Evolutionary conservation across 2,113 vertebrate species (phyloP).

Genomic region (Peromyscus maniculatus): DNA sequence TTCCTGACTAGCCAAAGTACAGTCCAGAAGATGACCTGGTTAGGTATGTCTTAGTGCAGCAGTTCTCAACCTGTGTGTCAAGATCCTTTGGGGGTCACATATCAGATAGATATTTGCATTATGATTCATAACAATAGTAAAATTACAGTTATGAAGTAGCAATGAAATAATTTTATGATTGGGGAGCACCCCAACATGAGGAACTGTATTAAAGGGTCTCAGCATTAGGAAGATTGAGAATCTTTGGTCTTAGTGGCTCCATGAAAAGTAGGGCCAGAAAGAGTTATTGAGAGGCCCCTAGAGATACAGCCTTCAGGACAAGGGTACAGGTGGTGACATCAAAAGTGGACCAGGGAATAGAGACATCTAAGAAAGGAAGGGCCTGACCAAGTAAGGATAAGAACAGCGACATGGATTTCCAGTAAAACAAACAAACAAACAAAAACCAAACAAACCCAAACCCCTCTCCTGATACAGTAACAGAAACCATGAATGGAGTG

Average conservation of each 20-base stretch:
- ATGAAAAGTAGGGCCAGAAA: background rate
- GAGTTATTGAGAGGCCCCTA: background rate
- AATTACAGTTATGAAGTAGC: background rate
- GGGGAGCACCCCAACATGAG: too few species aligned
- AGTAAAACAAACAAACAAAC: background rate
- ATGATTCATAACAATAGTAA: background rate
- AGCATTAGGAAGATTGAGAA: background rate
- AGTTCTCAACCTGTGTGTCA: background rate
- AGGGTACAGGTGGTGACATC: background rate
- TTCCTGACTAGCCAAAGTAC: background rate
- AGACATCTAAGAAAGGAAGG: background rate
- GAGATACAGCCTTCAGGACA: rapidly evolving
- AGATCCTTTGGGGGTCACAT: background rate
- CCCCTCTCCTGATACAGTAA: background rate
- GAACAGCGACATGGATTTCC: background rate
- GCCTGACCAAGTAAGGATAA: background rate
- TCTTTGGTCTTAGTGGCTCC: background rate
- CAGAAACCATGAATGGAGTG: constrained; percentile 8
- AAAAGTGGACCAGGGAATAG: background rate
- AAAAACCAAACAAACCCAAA: background rate
- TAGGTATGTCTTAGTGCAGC: background rate
- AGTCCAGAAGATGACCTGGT: background rate
- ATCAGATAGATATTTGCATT: background rate
- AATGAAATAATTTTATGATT: background rate
- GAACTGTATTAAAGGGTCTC: background rate